A percentile compares a stretch with the other conserved stretches of the same genome.
phyloP scores from a whole-genome alignment of 1,140 invertebrate genomes.

The Drosophila santomea region DNA sequence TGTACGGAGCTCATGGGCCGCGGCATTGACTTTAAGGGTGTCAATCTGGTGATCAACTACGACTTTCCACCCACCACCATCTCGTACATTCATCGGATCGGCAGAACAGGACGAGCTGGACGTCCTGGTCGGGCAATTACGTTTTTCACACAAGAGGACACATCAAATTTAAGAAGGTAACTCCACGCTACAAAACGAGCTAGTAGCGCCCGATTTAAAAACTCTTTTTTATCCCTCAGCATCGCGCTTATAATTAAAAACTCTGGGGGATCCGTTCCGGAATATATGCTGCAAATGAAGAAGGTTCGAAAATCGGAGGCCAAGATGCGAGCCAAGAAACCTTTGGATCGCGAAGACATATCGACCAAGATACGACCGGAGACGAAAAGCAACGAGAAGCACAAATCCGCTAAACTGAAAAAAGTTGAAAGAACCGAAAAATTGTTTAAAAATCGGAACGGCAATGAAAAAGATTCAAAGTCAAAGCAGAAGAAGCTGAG shows the following conservation, averaged over 20 bases:
- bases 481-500: constrained; percentile 18
- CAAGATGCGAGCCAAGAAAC: constrained; percentile 86
- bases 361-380: constrained; percentile 85
- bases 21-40: constrained; percentile 98
- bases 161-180: constrained; percentile 92
- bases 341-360: constrained; percentile 88
- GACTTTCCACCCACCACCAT: constrained; percentile 97
- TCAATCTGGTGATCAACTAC: constrained; percentile 98
- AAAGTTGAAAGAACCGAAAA: constrained; percentile 21
- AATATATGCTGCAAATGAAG: constrained; percentile 94
- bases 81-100: constrained; percentile 96
- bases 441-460: constrained; percentile 12
- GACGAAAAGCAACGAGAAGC: neutral
- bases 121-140: constrained; percentile 94
- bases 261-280: constrained; percentile 95
- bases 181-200: neutral
- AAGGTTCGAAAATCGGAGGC: constrained; percentile 89
- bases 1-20: constrained; percentile 98
- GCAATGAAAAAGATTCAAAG: neutral
- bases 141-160: constrained; percentile 97
- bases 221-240: constrained; percentile 84
- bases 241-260: constrained; percentile 94
- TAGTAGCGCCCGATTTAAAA: neutral
- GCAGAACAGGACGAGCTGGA: constrained; percentile 97
- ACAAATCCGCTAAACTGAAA: constrained; percentile 10